These are phyloP conservation scores for Mesorhabditis sp. DNA, from an alignment of 2,888 invertebrate genomes.

Conservation along the genomic window DNA sequence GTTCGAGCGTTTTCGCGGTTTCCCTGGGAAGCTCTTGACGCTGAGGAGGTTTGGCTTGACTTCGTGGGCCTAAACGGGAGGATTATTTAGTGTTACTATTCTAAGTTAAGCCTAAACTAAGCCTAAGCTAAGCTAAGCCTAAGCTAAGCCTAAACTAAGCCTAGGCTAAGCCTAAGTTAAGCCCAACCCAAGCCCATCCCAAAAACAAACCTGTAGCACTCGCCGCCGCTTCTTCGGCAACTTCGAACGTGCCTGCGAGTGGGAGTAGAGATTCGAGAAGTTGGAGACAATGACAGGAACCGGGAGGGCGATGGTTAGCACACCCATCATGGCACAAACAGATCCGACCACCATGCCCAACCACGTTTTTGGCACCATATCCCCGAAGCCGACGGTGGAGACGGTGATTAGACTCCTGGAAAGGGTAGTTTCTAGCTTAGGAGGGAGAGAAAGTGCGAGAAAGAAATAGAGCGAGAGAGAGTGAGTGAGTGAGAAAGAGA, in stretches of 20 bases:
- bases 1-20: conserved; percentile 6
- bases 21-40: conserved; percentile 16
- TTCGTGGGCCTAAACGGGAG: conserved; percentile 39
- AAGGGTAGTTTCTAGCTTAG: not conserved
- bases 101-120: not conserved
- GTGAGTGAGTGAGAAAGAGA: no score
- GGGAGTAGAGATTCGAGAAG: conserved; percentile 53
- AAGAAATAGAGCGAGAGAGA: no score
- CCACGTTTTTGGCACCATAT: conserved; percentile 48
- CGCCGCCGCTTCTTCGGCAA: conserved; percentile 43
- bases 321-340: conserved; percentile 54
- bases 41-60: conserved; percentile 39
- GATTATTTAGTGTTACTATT: not conserved
- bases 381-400: conserved; percentile 50
- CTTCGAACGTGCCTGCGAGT: conserved; percentile 48
- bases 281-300: conserved; percentile 53
- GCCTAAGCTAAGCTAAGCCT: not conserved
- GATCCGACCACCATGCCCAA: conserved; percentile 54
- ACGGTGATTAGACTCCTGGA: conserved; percentile 44
- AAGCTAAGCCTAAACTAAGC: not conserved
- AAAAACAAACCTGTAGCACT: conserved; percentile 36
- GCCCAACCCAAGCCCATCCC: not conserved
- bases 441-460: no score
- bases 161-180: not conserved
- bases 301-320: conserved; percentile 52